Conservation (phyloP, 2,797 vertebrate genomes). For the Champsocephalus esox region DNA sequence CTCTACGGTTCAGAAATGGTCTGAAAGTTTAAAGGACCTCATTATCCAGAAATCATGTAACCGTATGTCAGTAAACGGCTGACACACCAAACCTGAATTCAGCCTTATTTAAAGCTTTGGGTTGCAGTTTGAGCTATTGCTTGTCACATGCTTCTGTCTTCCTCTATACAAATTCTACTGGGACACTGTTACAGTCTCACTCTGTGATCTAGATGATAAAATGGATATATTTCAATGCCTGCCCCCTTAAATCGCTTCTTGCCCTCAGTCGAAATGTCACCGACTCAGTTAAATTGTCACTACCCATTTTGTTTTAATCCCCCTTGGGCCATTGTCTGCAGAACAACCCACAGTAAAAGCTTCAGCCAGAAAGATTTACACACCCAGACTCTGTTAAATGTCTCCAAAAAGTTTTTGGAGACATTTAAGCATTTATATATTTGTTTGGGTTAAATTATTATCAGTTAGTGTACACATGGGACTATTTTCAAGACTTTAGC, state of each 20-base stretch:
- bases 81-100: slow-evolving; percentile 31
- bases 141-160: slow-evolving; percentile 7
- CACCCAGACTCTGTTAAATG: neutral
- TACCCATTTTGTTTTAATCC: neutral
- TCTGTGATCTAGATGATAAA: slow-evolving; percentile 32
- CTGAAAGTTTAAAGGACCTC: slow-evolving; percentile 40
- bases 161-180: neutral
- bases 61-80: slow-evolving; percentile 28
- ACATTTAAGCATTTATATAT: too few relatives aligned
- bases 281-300: slow-evolving; percentile 19
- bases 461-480: neutral
- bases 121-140: slow-evolving; percentile 18
- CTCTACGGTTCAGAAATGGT: slow-evolving; percentile 17
- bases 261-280: slow-evolving; percentile 41
- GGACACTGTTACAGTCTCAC: slow-evolving; percentile 10
- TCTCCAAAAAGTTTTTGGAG: slow-evolving; percentile 4
- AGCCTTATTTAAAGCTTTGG: slow-evolving; percentile 21
- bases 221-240: slow-evolving; percentile 12
- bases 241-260: slow-evolving; percentile 21
- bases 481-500: neutral
- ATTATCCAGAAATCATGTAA: slow-evolving; percentile 53
- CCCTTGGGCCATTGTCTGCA: slow-evolving; percentile 12
- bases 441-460: too few relatives aligned
- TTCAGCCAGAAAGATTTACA: slow-evolving; percentile 10
- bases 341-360: slow-evolving; percentile 29